Percentiles rank a stretch among this genome's conserved stretches.
Conservation (phyloP, 2,888 invertebrate genomes). For the Caenorhabditis macrosperma region DNA sequence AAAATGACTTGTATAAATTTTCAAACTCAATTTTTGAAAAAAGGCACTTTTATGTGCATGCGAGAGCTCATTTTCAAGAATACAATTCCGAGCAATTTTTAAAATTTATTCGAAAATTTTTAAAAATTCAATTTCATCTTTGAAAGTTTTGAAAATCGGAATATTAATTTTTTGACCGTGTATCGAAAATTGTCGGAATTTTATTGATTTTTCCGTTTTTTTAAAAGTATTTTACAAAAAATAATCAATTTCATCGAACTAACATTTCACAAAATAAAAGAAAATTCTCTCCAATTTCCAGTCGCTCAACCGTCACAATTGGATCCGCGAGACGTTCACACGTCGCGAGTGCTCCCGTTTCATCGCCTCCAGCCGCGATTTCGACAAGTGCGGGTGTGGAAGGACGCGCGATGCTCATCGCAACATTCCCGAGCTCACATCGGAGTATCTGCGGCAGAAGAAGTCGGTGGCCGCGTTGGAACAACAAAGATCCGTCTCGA, state of each 20-base stretch:
- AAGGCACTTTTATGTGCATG: too few species aligned
- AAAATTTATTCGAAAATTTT: too few species aligned
- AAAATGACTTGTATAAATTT: too few species aligned
- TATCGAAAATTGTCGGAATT: too few species aligned
- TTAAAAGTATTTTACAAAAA: background rate
- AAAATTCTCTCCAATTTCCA: slow-evolving; percentile 53
- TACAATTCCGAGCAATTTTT: too few species aligned
- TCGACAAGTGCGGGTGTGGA: slow-evolving; percentile 77
- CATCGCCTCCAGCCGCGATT: slow-evolving; percentile 70
- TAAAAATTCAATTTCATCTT: too few species aligned
- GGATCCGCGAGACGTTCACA: slow-evolving; percentile 95
- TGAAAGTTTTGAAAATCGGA: too few species aligned
- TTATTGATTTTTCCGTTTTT: too few species aligned
- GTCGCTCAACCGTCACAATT: slow-evolving; percentile 68
- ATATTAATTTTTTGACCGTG: too few species aligned
- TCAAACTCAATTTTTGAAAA: too few species aligned
- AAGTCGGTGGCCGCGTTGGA: slow-evolving; percentile 33
- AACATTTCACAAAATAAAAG: background rate
- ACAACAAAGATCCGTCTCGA: slow-evolving; percentile 25
- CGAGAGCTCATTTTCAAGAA: too few species aligned
- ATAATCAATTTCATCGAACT: background rate
- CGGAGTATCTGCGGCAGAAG: slow-evolving; percentile 44
- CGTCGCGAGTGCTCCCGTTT: slow-evolving; percentile 88
- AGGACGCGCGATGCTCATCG: slow-evolving; percentile 63
- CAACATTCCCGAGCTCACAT: slow-evolving; percentile 61